These are phyloP conservation scores for Festucalex cinctus DNA, from an alignment of 2,113 vertebrate species.

Conservation along the genomic window DNA sequence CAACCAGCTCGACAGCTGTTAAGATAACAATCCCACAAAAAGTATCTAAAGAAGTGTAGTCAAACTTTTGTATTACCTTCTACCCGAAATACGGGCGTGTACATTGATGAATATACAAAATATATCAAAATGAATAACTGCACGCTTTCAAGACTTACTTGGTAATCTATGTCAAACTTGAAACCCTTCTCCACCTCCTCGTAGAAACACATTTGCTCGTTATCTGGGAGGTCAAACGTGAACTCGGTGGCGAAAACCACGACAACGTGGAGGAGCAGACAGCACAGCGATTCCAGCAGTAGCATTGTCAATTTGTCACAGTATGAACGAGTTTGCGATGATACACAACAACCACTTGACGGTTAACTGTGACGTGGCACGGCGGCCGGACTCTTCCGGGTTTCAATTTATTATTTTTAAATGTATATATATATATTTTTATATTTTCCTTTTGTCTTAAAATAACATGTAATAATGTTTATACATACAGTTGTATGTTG, in stretches of 20 bases:
- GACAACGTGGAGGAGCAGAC: slow-evolving; percentile 35
- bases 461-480: background rate
- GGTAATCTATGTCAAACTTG: slow-evolving; percentile 72
- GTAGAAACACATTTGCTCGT: slow-evolving; percentile 77
- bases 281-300: slow-evolving; percentile 24
- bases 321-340: background rate
- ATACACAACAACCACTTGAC: background rate
- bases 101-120: background rate
- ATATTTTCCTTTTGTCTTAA: background rate
- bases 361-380: slow-evolving; percentile 71
- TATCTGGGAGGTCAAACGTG: slow-evolving; percentile 74
- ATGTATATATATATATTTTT: background rate
- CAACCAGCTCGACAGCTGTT: background rate
- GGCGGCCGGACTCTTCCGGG: background rate
- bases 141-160: slow-evolving; percentile 57
- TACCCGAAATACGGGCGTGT: background rate
- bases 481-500: background rate
- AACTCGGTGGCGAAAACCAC: slow-evolving; percentile 62
- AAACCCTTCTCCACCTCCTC: slow-evolving; percentile 68
- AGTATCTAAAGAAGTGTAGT: background rate
- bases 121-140: background rate
- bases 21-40: background rate
- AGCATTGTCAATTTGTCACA: background rate
- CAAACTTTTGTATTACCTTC: background rate
- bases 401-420: background rate